Percentiles rank a stretch among this genome's conserved stretches.
phyloP scores from a whole-genome alignment of 2,113 vertebrate genomes.

The Scomber japonicus region DNA sequence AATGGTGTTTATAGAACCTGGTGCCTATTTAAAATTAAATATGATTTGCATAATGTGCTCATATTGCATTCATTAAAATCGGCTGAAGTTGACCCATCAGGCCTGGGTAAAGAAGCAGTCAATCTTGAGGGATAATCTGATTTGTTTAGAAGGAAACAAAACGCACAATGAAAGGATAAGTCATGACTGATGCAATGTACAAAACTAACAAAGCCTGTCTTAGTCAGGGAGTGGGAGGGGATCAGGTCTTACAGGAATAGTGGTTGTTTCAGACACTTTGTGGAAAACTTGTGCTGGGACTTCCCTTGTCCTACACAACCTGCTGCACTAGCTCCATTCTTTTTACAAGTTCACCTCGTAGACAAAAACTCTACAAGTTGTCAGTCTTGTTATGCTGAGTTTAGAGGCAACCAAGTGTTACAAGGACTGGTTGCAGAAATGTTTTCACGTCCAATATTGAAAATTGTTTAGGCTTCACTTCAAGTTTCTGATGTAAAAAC shows the following conservation, averaged over 20 bases:
- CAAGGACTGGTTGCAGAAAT: neutral
- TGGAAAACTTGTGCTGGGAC: slow-evolving; percentile 58
- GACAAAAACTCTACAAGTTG: slow-evolving; percentile 37
- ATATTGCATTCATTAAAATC: slow-evolving; percentile 31
- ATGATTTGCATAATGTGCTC: slow-evolving; percentile 4
- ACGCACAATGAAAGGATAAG: slow-evolving; percentile 76
- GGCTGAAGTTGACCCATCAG: slow-evolving; percentile 31
- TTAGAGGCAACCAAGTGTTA: slow-evolving; percentile 33
- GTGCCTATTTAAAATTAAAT: neutral
- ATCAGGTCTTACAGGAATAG: slow-evolving; percentile 83
- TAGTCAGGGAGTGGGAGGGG: slow-evolving; percentile 74
- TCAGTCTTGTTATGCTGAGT: slow-evolving; percentile 59
- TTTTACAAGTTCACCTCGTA: slow-evolving; percentile 28
- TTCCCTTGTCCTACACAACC: slow-evolving; percentile 74
- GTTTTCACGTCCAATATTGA: neutral
- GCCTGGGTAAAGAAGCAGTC: slow-evolving; percentile 43
- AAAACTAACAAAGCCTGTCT: slow-evolving; percentile 77
- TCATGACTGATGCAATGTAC: slow-evolving; percentile 78
- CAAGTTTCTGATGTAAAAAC: too few species aligned
- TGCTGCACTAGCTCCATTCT: slow-evolving; percentile 73
- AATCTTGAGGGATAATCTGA: slow-evolving; percentile 62
- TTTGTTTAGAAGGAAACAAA: slow-evolving; percentile 70
- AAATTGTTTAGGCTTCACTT: neutral
- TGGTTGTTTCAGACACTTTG: slow-evolving; percentile 56
- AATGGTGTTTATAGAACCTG: neutral